Base-by-base conservation (phyloP, 92 coral and sea anemone species). In the Zoanthus solanderi region DNA sequence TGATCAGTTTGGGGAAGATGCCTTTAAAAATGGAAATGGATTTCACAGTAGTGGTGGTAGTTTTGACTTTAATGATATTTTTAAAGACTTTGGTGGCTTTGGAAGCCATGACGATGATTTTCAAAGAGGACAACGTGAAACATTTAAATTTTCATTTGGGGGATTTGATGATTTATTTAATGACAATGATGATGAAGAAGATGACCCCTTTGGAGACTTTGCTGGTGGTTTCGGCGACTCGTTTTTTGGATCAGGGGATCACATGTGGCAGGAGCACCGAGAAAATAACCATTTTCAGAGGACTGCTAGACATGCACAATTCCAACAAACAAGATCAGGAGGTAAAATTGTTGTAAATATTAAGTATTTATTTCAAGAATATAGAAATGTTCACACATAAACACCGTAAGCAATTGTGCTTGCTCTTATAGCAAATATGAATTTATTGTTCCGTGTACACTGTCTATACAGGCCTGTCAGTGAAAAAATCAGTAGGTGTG, bases 1-100 rank as follows among this genome's bases (percentile, higher is more conserved):
- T 93, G 99, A 96, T 81, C 98, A 96, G 91, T 96, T 95, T 92
- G 99, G 99, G 18, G 96, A 96, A 83, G 99, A 96, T 76, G 98
- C 98, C 45, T 89, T 96, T 68, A 96, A 96, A 16, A 90, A 92
- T 87, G 98, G 97, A 11, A 88, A 86, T 30, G 93, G 93, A 58
- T 89, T 87, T 53, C 82, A 77, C 54, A 79, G 74, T 32, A 69
- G 72, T 44, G 90, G 93, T 16, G 90, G 92, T 8, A 90, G 94
- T 11, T 94, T 94, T 77, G 92, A 94, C 75, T 96, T 96, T 65
- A 89, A 79, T 87, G 98, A 94, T 79, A 7, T 96, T n/a, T 96
- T 96, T 46, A 90, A 91, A 94, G 94, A 94, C 89, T 94, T 94
- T 92, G 90, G 91, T 86, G 94, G 87, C 37, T 79, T 78, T 83